These are phyloP conservation scores for Ditylenchus weischeri DNA, from an alignment of 2,888 invertebrate species.

Conservation along the genomic window DNA sequence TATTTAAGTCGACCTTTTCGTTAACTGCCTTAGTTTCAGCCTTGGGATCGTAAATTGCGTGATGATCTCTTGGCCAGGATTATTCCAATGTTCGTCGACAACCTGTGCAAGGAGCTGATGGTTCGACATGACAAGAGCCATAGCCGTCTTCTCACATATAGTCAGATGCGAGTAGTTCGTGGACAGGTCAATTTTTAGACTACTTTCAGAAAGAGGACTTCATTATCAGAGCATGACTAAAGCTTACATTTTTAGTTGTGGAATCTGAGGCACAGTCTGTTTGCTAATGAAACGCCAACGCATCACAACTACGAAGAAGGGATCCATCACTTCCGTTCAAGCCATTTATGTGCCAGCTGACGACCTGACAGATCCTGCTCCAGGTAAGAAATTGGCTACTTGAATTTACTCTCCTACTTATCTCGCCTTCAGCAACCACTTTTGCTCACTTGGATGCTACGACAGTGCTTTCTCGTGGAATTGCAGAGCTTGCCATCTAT, in stretches of 20 bases:
- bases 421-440: constrained; percentile 70
- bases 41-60: constrained; percentile 39
- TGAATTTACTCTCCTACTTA: too few relatives aligned
- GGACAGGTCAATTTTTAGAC: constrained; percentile 32
- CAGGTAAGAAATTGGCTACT: too few relatives aligned
- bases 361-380: constrained; percentile 88
- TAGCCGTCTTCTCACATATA: constrained; percentile 41
- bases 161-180: constrained; percentile 47
- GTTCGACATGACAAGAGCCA: constrained; percentile 37
- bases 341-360: constrained; percentile 90
- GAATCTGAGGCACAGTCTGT: constrained; percentile 44
- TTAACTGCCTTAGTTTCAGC: constrained; percentile 16
- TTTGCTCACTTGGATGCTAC: constrained; percentile 93
- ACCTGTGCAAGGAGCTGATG: constrained; percentile 46
- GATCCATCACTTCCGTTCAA: constrained; percentile 89
- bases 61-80: constrained; percentile 36
- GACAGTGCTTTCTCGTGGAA: constrained; percentile 85
- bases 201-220: not conserved
- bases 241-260: constrained; percentile 14
- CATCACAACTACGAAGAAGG: constrained; percentile 87
- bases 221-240: not conserved
- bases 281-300: constrained; percentile 64
- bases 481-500: constrained; percentile 87
- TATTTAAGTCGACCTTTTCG: not conserved
- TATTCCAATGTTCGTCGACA: constrained; percentile 44